Conservation (phyloP, 2,797 vertebrate genomes). For the Chiroxiphia lanceolata region DNA sequence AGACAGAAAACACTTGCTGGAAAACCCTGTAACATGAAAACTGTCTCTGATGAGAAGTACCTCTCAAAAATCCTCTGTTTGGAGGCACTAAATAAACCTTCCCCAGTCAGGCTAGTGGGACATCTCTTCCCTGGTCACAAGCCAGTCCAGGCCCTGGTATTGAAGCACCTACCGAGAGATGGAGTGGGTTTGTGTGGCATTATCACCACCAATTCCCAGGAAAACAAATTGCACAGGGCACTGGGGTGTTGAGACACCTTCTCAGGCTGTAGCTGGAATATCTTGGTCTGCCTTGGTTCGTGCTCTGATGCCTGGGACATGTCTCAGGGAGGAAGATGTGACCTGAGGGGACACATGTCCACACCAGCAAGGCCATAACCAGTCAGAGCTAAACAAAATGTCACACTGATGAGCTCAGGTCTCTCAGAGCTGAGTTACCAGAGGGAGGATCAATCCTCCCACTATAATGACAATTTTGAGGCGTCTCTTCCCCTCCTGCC, state of each 20-base stretch:
- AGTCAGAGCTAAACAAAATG: not conserved
- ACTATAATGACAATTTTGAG: not conserved
- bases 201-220: not conserved
- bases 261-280: not conserved
- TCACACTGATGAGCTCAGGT: not conserved
- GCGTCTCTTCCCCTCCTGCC: not conserved
- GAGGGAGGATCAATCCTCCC: not conserved
- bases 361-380: accelerated
- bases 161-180: not conserved
- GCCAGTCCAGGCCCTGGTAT: not conserved
- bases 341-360: not conserved
- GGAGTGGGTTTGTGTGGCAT: not conserved
- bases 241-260: not conserved
- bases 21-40: not conserved
- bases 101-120: not conserved
- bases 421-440: not conserved
- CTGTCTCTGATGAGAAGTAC: not conserved
- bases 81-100: not conserved
- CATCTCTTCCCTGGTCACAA: not conserved
- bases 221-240: not conserved
- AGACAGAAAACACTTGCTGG: not conserved
- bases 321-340: not conserved
- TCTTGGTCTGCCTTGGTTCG: not conserved
- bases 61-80: not conserved
- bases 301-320: not conserved